These are phyloP conservation scores for Shargacucullia verbasci DNA, from an alignment of 2,888 invertebrate genomes.

Conservation along the genomic window DNA sequence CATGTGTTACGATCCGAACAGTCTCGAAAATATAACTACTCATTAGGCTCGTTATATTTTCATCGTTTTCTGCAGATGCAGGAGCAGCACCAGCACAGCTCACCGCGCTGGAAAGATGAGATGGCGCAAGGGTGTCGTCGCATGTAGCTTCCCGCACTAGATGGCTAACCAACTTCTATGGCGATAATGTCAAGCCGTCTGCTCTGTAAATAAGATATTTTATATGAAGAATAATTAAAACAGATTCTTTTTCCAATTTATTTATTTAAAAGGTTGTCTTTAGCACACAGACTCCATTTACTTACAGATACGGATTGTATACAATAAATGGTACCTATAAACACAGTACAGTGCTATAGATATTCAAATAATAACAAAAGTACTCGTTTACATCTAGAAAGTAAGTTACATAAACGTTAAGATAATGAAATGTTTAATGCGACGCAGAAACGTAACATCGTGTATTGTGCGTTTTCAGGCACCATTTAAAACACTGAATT, in stretches of 20 bases:
- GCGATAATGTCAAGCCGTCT: too few species aligned
- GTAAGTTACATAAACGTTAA: too few species aligned
- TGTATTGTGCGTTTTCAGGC: constrained; percentile 40
- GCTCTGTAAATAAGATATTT: too few species aligned
- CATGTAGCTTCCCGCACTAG: too few species aligned
- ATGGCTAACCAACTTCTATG: too few species aligned
- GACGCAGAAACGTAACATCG: constrained; percentile 20
- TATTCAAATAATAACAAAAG: constrained; percentile 18
- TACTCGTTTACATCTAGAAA: constrained; percentile 20
- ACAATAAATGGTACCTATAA: constrained; percentile 23
- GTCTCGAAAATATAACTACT: too few species aligned
- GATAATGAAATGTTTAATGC: constrained; percentile 21
- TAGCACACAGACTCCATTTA: constrained; percentile 37
- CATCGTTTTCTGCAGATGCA: too few species aligned
- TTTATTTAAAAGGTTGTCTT: constrained; percentile 41
- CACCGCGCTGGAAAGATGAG: too few species aligned
- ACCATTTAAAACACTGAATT: constrained; percentile 6
- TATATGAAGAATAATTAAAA: constrained; percentile 3
- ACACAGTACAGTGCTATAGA: constrained; percentile 12
- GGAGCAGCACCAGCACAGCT: too few species aligned
- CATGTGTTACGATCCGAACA: too few species aligned
- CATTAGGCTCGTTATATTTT: too few species aligned
- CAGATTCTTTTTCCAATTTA: constrained; percentile 24
- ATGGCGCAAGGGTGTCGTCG: too few species aligned
- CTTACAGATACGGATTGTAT: constrained; percentile 39